phyloP scores from a whole-genome alignment of 2,113 vertebrate species.

The Tyrannus savana region DNA sequence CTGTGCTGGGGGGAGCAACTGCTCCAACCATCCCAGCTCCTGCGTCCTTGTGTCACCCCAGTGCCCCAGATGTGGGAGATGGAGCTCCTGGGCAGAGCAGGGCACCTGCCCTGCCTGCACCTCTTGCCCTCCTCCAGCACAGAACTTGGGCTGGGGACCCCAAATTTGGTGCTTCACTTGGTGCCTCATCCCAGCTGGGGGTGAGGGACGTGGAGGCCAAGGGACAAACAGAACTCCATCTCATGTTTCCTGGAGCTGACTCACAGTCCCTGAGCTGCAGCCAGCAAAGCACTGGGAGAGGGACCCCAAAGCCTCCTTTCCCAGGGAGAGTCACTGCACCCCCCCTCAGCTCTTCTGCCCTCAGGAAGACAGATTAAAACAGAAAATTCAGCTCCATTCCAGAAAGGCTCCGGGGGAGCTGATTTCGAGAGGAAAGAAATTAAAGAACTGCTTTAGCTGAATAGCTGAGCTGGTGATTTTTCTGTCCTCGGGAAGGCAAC shows the following conservation, averaged over 20 bases:
- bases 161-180: background rate
- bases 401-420: background rate
- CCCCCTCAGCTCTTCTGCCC: background rate
- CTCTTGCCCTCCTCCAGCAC: accelerated
- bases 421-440: conserved; percentile 24
- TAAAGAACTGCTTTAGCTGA: conserved; percentile 27
- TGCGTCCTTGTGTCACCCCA: accelerated
- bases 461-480: conserved; percentile 44
- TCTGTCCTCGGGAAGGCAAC: conserved; percentile 24
- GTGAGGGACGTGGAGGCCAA: background rate
- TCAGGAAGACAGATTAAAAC: background rate
- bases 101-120: background rate
- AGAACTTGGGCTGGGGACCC: background rate
- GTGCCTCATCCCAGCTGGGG: background rate
- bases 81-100: background rate
- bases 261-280: accelerated
- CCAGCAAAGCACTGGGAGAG: background rate
- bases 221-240: accelerated
- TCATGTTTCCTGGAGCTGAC: accelerated
- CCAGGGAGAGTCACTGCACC: background rate
- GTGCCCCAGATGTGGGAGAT: background rate
- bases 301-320: background rate
- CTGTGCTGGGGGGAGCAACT: background rate
- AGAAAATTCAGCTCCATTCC: background rate
- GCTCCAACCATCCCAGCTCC: background rate